Conservation (phyloP, 1,140 invertebrate genomes). For the Drosophila funebris region DNA sequence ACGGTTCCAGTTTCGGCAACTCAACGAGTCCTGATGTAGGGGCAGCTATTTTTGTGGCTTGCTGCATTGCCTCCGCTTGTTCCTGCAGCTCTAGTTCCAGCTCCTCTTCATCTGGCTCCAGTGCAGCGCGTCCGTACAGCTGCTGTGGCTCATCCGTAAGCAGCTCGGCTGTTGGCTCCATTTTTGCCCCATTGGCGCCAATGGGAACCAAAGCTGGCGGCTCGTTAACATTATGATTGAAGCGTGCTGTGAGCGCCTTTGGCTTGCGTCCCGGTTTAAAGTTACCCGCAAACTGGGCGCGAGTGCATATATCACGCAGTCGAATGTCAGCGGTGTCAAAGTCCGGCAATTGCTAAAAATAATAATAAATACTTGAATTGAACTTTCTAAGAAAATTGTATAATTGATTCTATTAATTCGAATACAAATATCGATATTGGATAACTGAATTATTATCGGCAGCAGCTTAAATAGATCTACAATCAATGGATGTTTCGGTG, state of each 20-base stretch:
- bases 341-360: slow-evolving; percentile 78
- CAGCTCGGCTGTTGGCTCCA: slow-evolving; percentile 32
- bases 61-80: not conserved
- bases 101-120: slow-evolving; percentile 33
- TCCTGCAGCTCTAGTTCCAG: slow-evolving; percentile 37
- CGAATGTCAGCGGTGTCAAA: slow-evolving; percentile 81
- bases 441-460: no score
- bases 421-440: no score
- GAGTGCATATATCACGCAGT: slow-evolving; percentile 72
- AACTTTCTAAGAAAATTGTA: no score
- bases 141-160: slow-evolving; percentile 68
- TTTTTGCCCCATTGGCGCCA: slow-evolving; percentile 21
- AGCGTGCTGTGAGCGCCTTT: slow-evolving; percentile 56
- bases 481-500: no score
- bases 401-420: no score
- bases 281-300: slow-evolving; percentile 74
- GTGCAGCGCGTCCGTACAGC: slow-evolving; percentile 49
- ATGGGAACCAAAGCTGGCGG: slow-evolving; percentile 78
- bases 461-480: no score
- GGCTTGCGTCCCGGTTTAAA: slow-evolving; percentile 76
- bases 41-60: slow-evolving; percentile 32
- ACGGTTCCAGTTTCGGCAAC: slow-evolving; percentile 62
- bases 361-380: not conserved
- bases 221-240: slow-evolving; percentile 52
- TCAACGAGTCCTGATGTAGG: slow-evolving; percentile 5